phyloP scores from a whole-genome alignment of 2,113 vertebrate genomes.

The Bothrops jararaca region DNA sequence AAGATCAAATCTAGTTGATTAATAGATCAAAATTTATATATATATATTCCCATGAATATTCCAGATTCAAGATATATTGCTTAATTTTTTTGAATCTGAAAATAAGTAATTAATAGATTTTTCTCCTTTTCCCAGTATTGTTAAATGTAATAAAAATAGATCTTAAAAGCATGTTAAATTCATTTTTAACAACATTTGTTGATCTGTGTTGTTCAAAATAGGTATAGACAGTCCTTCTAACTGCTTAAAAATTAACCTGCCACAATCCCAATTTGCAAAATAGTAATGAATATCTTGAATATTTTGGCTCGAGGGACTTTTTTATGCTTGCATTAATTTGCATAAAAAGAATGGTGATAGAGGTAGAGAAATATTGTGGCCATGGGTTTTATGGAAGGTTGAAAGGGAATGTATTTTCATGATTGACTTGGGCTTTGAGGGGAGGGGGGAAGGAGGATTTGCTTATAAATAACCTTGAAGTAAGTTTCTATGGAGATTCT shows the following conservation, averaged over 20 bases:
- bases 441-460: neutral
- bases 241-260: neutral
- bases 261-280: neutral
- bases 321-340: neutral
- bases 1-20: neutral
- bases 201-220: neutral
- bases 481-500: neutral
- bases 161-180: neutral
- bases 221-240: no score
- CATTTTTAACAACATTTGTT: neutral
- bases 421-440: neutral
- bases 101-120: neutral
- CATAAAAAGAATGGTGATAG: neutral
- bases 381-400: neutral
- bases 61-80: neutral
- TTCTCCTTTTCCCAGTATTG: neutral
- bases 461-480: neutral
- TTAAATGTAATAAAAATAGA: neutral
- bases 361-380: neutral
- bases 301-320: neutral
- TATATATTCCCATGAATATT: neutral
- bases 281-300: neutral
- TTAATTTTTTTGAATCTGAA: neutral
- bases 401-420: neutral
- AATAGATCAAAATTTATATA: neutral